Evolutionary conservation across 2,113 vertebrate species (phyloP).

Genomic region (Chiloscyllium plagiosum): DNA sequence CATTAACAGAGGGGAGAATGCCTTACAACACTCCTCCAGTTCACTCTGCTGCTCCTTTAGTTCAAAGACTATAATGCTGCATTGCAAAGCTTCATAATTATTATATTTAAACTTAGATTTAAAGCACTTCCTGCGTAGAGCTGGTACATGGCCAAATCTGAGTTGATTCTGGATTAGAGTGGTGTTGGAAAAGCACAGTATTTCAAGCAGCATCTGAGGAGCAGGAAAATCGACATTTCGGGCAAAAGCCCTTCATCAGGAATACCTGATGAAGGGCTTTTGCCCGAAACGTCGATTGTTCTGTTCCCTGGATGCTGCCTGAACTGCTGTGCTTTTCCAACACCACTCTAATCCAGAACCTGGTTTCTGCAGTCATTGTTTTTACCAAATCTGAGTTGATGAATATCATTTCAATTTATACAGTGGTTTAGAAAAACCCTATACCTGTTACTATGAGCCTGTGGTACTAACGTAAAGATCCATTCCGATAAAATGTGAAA

Average conservation of each 20-base stretch:
- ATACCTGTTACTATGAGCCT: background rate
- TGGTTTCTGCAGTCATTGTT: too few relatives aligned
- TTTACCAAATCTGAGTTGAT: background rate
- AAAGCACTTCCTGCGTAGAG: background rate
- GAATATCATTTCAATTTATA: background rate
- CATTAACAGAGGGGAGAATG: background rate
- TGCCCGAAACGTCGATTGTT: too few relatives aligned
- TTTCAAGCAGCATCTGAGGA: too few relatives aligned
- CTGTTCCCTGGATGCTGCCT: too few relatives aligned
- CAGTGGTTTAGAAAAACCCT: background rate
- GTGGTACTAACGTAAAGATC: background rate
- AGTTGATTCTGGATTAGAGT: too few relatives aligned
- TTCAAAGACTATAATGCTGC: constrained; percentile 1
- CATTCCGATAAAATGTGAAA: background rate
- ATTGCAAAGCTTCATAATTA: background rate
- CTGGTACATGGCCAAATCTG: background rate
- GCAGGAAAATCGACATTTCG: too few relatives aligned
- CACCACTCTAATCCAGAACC: too few relatives aligned
- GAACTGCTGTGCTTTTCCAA: too few relatives aligned
- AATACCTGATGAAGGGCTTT: too few relatives aligned
- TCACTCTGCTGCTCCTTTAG: background rate
- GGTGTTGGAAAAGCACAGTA: too few relatives aligned
- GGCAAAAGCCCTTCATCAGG: too few relatives aligned
- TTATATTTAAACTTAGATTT: background rate
- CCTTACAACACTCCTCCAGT: background rate